Evolutionary conservation across 2,113 vertebrate species (phyloP).

Genomic region (Rynchops niger): DNA sequence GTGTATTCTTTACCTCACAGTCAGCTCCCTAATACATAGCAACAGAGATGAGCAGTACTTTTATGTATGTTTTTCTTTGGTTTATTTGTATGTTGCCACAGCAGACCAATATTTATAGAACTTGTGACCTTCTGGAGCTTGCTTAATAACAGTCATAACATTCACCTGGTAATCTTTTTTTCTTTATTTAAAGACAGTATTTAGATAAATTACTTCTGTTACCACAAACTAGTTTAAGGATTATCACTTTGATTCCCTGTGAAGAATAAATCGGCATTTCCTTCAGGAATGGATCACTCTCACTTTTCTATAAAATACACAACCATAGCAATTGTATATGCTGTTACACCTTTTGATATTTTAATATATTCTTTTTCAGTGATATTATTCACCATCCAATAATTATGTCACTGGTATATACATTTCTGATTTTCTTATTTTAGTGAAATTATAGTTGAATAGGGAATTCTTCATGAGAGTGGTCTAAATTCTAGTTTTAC

Average conservation of each 20-base stretch:
- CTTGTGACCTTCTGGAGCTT: neutral
- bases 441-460: neutral
- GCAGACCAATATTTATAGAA: neutral
- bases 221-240: neutral
- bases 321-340: neutral
- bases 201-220: neutral
- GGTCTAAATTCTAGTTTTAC: neutral
- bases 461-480: neutral
- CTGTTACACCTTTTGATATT: neutral
- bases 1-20: neutral
- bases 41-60: neutral
- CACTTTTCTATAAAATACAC: neutral
- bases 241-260: neutral
- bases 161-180: neutral
- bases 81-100: neutral
- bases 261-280: neutral
- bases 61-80: neutral
- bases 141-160: neutral
- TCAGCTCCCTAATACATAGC: neutral
- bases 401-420: neutral
- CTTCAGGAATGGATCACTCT: neutral
- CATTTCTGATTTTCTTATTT: neutral
- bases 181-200: neutral
- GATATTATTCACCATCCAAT: neutral
- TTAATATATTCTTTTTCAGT: neutral